Evolutionary conservation across 2,113 vertebrate genomes (phyloP).

Genomic region (Bettongia penicillata): DNA sequence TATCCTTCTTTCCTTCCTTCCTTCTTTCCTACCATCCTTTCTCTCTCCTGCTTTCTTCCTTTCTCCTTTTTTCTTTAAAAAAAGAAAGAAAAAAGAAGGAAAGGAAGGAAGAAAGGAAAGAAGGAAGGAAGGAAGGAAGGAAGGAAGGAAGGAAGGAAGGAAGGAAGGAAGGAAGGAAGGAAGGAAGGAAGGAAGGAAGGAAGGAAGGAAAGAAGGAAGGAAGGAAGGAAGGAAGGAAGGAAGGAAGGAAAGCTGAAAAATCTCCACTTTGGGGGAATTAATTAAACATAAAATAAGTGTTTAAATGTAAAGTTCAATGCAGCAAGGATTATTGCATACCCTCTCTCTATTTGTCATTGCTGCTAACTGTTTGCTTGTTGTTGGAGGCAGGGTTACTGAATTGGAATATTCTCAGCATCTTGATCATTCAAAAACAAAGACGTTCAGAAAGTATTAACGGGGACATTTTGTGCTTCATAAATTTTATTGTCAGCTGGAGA

Average conservation of each 20-base stretch:
- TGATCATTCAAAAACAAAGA: slow-evolving; percentile 76
- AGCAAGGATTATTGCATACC: slow-evolving; percentile 74
- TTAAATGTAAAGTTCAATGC: slow-evolving; percentile 83
- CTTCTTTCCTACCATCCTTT: neutral
- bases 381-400: slow-evolving; percentile 71
- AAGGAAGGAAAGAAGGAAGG: neutral
- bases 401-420: slow-evolving; percentile 74
- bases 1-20: slow-evolving; percentile 73
- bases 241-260: slow-evolving; percentile 80
- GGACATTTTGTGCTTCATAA: slow-evolving; percentile 70
- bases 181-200: neutral
- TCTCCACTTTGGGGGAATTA: slow-evolving; percentile 84
- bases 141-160: too few relatives aligned
- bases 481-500: slow-evolving; percentile 73
- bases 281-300: slow-evolving; percentile 87
- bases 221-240: neutral
- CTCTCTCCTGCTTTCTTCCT: neutral
- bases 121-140: neutral
- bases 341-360: slow-evolving; percentile 78
- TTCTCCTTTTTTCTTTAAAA: neutral
- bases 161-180: too few relatives aligned
- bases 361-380: slow-evolving; percentile 69
- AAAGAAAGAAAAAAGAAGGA: neutral
- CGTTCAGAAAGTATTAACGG: slow-evolving; percentile 59
- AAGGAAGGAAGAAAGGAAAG: neutral